Evolutionary conservation across 2,888 invertebrate species (phyloP), one percentile per base, ranked within the genome.

Genomic region (Esperia sulphurella): DNA sequence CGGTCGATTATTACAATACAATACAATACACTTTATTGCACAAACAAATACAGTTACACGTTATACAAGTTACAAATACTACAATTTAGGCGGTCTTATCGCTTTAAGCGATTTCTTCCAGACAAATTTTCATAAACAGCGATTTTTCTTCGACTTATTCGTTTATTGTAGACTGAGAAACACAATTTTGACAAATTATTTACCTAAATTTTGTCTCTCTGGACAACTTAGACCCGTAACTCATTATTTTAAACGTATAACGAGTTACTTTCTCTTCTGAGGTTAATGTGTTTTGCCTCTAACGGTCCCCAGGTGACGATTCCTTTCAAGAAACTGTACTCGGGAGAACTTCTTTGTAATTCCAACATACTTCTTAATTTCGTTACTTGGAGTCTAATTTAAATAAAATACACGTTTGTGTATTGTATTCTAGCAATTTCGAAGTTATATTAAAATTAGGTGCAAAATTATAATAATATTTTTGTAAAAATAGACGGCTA

Each of bases 311-410:
- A 51, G 61, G 59, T 61, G 61, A 58, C 61, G 57, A 54, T 77
- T 70, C 57, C 61, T 65, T 67, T 46, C 41, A 64, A 66, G 64
- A 70, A 71, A 79, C 63, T 57, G 68, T 47, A 55, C 68, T 54
- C 47, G 69, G 71, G 75, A 67, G 63, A 57, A 64, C 53, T 72
- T 61, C 56, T 65, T 61, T 61, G 54, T 62, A 65, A 65, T 63
- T 61, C 52, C 49, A 62, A 63, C 61, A 56, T 65, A 60, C 54
- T 68, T 68, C 69, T 69, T 73, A 72, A 73, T 73, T 71, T 70
- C 56, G 58, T 63, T 67, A 63, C 52, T 55, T 53, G 35, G n/a
- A 52, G 51, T 55, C 52, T 65, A 67, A 74, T 74, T 74, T 74
- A 58, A 69, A 70, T 68, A 60, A 65, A 66, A 64, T 56, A 44